A percentile compares a stretch with the other conserved stretches of the same genome.
Evolutionary conservation across 2,113 vertebrate species (phyloP).

Genomic region (Nycticorax nycticorax): DNA sequence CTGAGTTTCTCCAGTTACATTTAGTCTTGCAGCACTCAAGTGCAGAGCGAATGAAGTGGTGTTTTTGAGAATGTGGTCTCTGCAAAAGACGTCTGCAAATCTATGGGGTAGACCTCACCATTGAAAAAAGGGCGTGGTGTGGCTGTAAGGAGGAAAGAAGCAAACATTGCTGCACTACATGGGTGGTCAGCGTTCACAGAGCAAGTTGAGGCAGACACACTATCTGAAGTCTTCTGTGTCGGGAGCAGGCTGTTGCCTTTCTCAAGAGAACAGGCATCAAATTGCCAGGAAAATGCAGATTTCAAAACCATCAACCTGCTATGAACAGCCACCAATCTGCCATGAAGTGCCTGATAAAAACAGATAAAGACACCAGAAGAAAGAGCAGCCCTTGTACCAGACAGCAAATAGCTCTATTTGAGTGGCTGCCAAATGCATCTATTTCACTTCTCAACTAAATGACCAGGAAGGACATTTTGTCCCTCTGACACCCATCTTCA

Average conservation of each 20-base stretch:
- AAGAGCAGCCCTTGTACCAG: not conserved
- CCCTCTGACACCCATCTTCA: not conserved
- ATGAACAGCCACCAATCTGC: not conserved
- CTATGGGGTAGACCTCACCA: not conserved
- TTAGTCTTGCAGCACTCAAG: not conserved
- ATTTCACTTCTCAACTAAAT: not conserved
- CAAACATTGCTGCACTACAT: fast-evolving
- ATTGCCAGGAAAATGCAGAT: not conserved
- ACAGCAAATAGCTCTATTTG: not conserved
- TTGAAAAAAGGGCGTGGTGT: fast-evolving
- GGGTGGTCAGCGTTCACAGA: not conserved
- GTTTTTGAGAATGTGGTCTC: not conserved
- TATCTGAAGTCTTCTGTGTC: not conserved
- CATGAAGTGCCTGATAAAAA: not conserved
- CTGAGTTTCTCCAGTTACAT: not conserved
- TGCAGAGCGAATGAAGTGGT: not conserved
- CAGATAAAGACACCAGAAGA: not conserved
- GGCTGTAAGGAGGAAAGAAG: not conserved
- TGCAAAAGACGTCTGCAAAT: not conserved
- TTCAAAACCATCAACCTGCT: not conserved
- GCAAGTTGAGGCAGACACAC: not conserved
- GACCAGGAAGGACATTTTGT: not conserved
- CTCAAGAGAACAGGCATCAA: not conserved
- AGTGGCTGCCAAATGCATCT: fast-evolving
- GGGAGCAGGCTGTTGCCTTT: not conserved